These are phyloP conservation scores for Aphodius sticticus DNA, from an alignment of 2,888 invertebrate genomes.

Conservation along the genomic window DNA sequence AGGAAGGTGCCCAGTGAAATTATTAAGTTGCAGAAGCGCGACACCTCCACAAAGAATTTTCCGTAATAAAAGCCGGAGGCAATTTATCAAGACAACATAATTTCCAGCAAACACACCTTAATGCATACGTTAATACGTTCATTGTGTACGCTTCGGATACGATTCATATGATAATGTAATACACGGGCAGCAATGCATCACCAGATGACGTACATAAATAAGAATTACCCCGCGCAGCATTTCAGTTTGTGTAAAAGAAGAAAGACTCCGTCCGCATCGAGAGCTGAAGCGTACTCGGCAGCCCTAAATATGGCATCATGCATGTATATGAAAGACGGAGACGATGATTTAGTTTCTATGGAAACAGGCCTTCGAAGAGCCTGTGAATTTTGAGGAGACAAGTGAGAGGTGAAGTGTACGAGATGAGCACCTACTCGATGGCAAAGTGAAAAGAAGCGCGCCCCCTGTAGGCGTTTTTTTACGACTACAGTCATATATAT, in stretches of 20 bases:
- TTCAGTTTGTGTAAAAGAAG: slow-evolving; percentile 13
- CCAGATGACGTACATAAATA: slow-evolving; percentile 44
- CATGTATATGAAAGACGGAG: slow-evolving; percentile 44
- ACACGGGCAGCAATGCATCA: slow-evolving; percentile 35
- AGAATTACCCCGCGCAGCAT: slow-evolving; percentile 39
- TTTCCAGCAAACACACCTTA: slow-evolving; percentile 4
- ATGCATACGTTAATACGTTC: slow-evolving; percentile 4
- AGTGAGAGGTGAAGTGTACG: slow-evolving; percentile 33
- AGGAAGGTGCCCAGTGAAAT: background rate
- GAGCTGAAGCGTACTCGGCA: no score
- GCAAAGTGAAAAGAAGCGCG: background rate
- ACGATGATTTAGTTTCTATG: slow-evolving; percentile 50
- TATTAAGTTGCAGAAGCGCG: background rate
- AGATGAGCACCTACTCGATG: slow-evolving; percentile 17
- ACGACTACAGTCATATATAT: slow-evolving; percentile 37
- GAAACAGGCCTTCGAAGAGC: slow-evolving; percentile 46
- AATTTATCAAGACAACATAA: background rate
- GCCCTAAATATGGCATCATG: slow-evolving; percentile 46
- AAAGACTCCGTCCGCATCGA: background rate
- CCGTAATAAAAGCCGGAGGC: background rate
- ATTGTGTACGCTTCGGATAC: background rate
- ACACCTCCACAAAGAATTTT: background rate
- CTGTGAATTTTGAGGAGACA: slow-evolving; percentile 53
- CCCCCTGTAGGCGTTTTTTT: slow-evolving; percentile 14
- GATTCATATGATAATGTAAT: slow-evolving; percentile 27